A percentile compares a stretch with the other conserved stretches of the same genome.
phyloP scores from a whole-genome alignment of 2,797 vertebrate genomes.

The Pagetopsis macropterus region DNA sequence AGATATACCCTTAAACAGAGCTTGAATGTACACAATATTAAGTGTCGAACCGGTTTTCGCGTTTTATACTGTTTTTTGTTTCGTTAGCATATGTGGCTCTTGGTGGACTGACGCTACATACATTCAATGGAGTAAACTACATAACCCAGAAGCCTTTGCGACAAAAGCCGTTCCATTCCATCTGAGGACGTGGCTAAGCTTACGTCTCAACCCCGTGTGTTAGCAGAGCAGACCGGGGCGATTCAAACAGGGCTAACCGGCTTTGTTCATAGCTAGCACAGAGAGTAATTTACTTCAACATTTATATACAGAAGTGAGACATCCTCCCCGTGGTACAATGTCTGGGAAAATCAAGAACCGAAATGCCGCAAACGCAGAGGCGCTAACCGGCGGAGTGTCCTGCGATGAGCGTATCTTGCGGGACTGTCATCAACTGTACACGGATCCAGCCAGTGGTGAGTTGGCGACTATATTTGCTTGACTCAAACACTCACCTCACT shows the following conservation, averaged over 20 bases:
- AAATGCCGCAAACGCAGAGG: constrained; percentile 83
- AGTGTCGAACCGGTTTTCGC: background rate
- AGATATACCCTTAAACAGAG: background rate
- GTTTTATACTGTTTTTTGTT: no score
- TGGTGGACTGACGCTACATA: background rate
- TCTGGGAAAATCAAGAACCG: constrained; percentile 85
- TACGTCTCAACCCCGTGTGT: constrained; percentile 64
- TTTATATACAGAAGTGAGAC: background rate
- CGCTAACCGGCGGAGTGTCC: constrained; percentile 76
- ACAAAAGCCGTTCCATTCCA: constrained; percentile 9
- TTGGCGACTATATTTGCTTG: background rate
- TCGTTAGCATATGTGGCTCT: background rate
- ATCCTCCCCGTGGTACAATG: constrained; percentile 64
- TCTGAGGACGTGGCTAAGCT: constrained; percentile 75
- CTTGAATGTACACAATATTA: background rate
- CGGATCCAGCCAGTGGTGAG: constrained; percentile 79
- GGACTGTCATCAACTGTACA: constrained; percentile 87
- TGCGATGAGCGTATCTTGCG: constrained; percentile 86
- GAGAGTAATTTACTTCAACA: background rate
- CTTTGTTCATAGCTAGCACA: constrained; percentile 19
- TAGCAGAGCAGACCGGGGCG: constrained; percentile 76
- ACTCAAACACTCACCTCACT: accelerated
- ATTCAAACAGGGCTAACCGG: constrained; percentile 76
- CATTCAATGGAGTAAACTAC: constrained; percentile 47
- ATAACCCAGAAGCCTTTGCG: constrained; percentile 71